Evolutionary conservation across 2,888 invertebrate genomes (phyloP).

Genomic region (Caenorhabditis sp.): DNA sequence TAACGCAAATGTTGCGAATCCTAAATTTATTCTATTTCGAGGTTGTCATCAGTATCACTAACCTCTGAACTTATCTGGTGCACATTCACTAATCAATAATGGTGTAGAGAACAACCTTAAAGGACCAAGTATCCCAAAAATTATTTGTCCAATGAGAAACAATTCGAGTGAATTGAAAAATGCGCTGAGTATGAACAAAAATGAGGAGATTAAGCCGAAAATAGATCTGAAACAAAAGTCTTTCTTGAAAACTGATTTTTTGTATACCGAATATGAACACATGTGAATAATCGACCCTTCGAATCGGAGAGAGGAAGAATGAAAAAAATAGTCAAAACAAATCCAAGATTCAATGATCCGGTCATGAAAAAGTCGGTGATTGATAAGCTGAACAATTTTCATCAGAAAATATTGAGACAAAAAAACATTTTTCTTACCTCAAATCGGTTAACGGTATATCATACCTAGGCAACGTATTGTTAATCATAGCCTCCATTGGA

Average conservation of each 20-base stretch:
- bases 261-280: neutral
- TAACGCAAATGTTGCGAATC: neutral
- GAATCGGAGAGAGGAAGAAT: neutral
- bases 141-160: slow-evolving; percentile 29
- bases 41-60: neutral
- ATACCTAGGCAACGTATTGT: neutral
- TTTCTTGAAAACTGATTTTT: neutral
- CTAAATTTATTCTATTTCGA: neutral
- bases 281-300: neutral
- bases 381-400: neutral
- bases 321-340: neutral
- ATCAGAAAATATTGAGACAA: neutral
- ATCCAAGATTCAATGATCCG: neutral
- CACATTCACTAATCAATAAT: slow-evolving; percentile 40
- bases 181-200: slow-evolving; percentile 20
- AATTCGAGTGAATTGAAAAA: slow-evolving; percentile 32
- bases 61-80: slow-evolving; percentile 41
- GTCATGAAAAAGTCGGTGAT: neutral
- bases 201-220: neutral
- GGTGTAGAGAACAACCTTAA: slow-evolving; percentile 26
- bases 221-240: neutral
- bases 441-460: neutral
- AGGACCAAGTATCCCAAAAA: slow-evolving; percentile 16
- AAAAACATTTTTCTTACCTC: neutral
- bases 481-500: neutral